phyloP scores from a whole-genome alignment of 2,888 invertebrate species.

The Tiliacea citrago region DNA sequence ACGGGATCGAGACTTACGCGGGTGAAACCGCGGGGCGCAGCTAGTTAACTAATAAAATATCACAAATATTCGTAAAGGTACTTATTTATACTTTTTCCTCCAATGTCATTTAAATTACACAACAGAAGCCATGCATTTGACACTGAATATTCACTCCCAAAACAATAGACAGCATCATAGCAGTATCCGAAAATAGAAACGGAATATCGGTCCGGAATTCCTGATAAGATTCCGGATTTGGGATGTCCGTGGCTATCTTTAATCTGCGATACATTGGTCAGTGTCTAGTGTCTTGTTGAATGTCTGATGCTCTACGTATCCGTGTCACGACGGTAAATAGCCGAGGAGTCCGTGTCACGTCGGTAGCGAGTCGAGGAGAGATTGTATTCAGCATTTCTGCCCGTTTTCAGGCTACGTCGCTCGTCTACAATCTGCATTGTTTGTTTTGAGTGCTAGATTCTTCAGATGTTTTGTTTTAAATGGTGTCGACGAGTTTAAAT shows the following conservation, averaged over 20 bases:
- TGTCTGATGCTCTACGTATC: slow-evolving; percentile 28
- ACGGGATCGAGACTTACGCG: no score
- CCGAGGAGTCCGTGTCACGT: no score
- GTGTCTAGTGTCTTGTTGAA: slow-evolving; percentile 27
- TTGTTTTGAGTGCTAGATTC: slow-evolving; percentile 42
- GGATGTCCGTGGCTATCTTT: slow-evolving; percentile 20
- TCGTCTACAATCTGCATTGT: slow-evolving; percentile 47
- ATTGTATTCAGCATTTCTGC: slow-evolving; percentile 33
- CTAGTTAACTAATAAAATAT: neutral
- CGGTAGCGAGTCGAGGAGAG: slow-evolving; percentile 12
- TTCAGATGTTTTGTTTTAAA: slow-evolving; percentile 22
- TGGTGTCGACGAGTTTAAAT: slow-evolving; percentile 6
- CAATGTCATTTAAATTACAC: neutral
- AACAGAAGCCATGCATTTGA: neutral
- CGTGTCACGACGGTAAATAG: slow-evolving; percentile 20
- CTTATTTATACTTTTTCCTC: neutral
- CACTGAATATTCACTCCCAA: slow-evolving; percentile 9
- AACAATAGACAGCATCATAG: neutral
- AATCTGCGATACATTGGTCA: slow-evolving; percentile 37
- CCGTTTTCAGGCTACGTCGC: slow-evolving; percentile 49
- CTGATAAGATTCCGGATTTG: slow-evolving; percentile 24
- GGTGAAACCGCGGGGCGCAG: no score
- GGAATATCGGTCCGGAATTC: slow-evolving; percentile 15
- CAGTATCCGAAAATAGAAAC: slow-evolving; percentile 2
- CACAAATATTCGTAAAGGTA: neutral